Conservation (phyloP, 2,113 vertebrate genomes). For the Peucedramus taeniatus region DNA sequence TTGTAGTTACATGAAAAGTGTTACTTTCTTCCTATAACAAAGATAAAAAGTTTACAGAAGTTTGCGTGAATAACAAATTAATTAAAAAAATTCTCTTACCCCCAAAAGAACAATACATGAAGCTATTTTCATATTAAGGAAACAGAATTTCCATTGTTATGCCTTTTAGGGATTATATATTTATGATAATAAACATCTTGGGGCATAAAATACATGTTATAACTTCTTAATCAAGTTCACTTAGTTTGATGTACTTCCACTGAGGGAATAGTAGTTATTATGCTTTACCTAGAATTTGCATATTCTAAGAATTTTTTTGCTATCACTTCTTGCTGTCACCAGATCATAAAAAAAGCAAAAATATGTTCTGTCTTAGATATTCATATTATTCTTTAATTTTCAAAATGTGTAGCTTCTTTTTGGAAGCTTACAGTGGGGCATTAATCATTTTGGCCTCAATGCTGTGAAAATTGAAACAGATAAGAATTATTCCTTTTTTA, state of each 20-base stretch:
- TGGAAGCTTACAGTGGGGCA: neutral
- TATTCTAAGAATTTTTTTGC: neutral
- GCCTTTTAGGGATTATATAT: neutral
- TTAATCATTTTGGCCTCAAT: neutral
- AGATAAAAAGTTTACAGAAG: neutral
- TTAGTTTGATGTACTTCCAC: neutral
- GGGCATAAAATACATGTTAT: neutral
- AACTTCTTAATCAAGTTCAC: neutral
- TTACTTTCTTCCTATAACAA: neutral
- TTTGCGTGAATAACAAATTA: neutral
- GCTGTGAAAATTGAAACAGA: neutral
- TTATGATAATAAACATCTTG: neutral
- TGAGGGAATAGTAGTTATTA: neutral
- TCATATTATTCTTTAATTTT: neutral
- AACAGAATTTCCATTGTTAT: neutral
- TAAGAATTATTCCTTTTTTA: neutral
- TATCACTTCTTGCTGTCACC: neutral
- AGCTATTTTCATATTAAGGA: neutral
- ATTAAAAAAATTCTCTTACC: neutral
- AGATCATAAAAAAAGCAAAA: neutral
- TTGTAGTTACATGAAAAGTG: neutral
- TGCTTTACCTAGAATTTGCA: neutral
- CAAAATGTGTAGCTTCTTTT: neutral
- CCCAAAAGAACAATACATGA: neutral
- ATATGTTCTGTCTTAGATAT: neutral